phyloP scores from a whole-genome alignment of 2,888 invertebrate species.

The Stenchaetothrips biformis region DNA sequence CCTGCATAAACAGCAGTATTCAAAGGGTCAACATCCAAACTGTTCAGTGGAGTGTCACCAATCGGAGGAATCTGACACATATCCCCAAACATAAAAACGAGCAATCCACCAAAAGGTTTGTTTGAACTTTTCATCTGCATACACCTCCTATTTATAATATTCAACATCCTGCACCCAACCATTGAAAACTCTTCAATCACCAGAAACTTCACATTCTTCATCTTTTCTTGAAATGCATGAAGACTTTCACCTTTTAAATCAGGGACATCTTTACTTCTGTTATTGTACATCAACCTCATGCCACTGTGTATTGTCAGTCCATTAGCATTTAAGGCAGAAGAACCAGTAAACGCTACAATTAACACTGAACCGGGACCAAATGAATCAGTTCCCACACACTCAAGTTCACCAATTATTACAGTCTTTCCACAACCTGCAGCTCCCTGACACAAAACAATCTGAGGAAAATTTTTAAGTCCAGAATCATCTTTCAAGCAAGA shows the following conservation, averaged over 20 bases:
- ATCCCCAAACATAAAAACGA: neutral
- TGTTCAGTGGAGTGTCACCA: neutral
- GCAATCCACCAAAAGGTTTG: neutral
- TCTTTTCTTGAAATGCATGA: neutral
- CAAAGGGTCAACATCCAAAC: neutral
- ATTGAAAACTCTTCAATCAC: neutral
- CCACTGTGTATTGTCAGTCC: neutral
- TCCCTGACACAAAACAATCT: neutral
- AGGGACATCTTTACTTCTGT: neutral
- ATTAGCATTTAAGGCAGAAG: neutral
- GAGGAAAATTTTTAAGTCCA: neutral
- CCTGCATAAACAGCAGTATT: neutral
- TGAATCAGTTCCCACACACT: neutral
- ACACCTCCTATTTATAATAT: neutral
- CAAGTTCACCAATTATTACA: too few species aligned
- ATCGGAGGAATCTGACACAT: neutral
- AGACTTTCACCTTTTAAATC: neutral
- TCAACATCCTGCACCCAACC: neutral
- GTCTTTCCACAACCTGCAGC: neutral
- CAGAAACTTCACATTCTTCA: neutral
- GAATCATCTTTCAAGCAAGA: neutral
- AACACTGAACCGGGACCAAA: neutral
- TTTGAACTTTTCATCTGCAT: neutral
- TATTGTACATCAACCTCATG: neutral
- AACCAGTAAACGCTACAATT: neutral